Percentiles rank a stretch among this genome's conserved stretches.
Conservation (phyloP, 2,888 invertebrate genomes). For the Athalia circularis region DNA sequence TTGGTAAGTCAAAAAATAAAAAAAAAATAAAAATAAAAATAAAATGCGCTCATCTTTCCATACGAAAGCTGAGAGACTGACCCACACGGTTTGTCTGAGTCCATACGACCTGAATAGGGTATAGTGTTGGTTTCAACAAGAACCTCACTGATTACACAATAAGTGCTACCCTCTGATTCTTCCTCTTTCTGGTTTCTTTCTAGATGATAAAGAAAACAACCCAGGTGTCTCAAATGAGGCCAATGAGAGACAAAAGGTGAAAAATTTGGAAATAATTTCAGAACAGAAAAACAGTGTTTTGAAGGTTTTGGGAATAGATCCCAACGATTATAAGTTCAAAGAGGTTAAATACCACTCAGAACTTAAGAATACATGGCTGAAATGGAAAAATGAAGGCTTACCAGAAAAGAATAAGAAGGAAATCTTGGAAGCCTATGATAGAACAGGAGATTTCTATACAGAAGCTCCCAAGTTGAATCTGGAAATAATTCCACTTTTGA, state of each 20-base stretch:
- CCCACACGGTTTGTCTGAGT: slow-evolving; percentile 40
- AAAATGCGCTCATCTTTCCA: slow-evolving; percentile 43
- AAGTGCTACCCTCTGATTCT: slow-evolving; percentile 3
- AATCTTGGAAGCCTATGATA: slow-evolving; percentile 43
- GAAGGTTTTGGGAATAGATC: slow-evolving; percentile 43
- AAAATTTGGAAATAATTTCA: background rate
- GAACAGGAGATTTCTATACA: slow-evolving; percentile 47
- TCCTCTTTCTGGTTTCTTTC: slow-evolving; percentile 5
- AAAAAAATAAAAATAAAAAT: slow-evolving; percentile 2
- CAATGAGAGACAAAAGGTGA: background rate
- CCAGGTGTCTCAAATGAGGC: background rate
- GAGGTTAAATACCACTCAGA: slow-evolving; percentile 46
- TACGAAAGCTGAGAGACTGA: slow-evolving; percentile 45
- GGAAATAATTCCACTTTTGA: slow-evolving; percentile 43
- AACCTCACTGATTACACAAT: slow-evolving; percentile 16
- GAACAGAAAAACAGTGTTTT: slow-evolving; percentile 23
- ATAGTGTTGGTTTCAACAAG: slow-evolving; percentile 13
- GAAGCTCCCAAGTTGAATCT: slow-evolving; percentile 48
- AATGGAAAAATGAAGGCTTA: slow-evolving; percentile 46
- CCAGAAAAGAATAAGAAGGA: slow-evolving; percentile 49
- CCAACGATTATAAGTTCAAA: slow-evolving; percentile 43
- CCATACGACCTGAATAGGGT: slow-evolving; percentile 11
- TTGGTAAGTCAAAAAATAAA: background rate
- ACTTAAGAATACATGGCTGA: slow-evolving; percentile 42
- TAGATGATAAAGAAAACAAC: slow-evolving; percentile 4